Conservation (phyloP, 2,113 vertebrate genomes). For the Seriola quinqueradiata region DNA sequence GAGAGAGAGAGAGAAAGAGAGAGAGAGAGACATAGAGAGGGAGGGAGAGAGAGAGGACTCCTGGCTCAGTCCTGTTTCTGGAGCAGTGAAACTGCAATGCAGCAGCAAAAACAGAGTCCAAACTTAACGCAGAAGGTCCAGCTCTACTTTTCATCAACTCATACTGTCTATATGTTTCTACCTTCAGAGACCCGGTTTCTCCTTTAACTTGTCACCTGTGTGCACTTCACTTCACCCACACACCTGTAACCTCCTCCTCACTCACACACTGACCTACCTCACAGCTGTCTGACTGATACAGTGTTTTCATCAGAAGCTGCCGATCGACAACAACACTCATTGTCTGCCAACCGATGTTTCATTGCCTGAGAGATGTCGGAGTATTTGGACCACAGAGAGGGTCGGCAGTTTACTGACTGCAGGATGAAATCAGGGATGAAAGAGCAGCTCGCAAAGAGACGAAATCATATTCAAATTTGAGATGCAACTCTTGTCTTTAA, state of each 20-base stretch:
- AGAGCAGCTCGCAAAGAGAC: not conserved
- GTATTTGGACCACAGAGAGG: not conserved
- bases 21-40: not conserved
- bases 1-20: not conserved
- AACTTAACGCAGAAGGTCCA: not conserved
- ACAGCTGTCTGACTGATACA: not conserved
- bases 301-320: not conserved
- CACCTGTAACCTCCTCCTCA: too few relatives aligned
- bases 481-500: not conserved
- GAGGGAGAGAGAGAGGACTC: not conserved
- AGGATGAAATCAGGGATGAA: not conserved
- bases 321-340: too few relatives aligned
- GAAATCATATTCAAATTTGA: not conserved
- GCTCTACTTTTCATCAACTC: not conserved
- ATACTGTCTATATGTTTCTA: too few relatives aligned
- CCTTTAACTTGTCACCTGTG: too few relatives aligned
- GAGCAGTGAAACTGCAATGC: slow-evolving; percentile 49
- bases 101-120: slow-evolving; percentile 21
- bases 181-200: too few relatives aligned
- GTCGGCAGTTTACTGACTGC: not conserved
- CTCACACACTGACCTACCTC: not conserved
- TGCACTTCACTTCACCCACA: not conserved
- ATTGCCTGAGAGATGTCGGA: not conserved
- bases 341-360: not conserved
- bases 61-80: slow-evolving; percentile 48